Conservation (phyloP, 2,797 vertebrate species). For the Falco berigora region DNA sequence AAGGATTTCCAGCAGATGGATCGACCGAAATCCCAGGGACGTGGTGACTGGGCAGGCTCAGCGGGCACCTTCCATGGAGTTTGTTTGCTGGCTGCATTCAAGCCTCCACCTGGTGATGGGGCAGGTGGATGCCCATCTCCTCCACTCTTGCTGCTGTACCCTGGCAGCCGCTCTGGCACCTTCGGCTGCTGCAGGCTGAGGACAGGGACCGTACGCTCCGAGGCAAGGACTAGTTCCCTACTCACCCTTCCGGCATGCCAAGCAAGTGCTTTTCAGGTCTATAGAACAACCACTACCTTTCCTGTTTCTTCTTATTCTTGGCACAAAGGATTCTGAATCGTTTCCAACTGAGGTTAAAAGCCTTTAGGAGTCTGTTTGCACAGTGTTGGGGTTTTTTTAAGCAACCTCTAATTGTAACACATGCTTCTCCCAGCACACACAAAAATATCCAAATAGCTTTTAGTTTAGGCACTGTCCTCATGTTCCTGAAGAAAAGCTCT, state of each 20-base stretch:
- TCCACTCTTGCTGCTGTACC: neutral
- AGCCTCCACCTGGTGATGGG: neutral
- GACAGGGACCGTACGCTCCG: accelerated
- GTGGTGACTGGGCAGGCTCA: accelerated
- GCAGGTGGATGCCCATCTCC: accelerated
- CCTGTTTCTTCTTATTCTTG: conserved; percentile 45
- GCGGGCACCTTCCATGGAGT: accelerated
- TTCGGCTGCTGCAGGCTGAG: neutral
- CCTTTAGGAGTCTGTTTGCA: conserved; percentile 12
- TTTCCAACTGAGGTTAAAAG: conserved; percentile 44
- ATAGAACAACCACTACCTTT: conserved; percentile 23
- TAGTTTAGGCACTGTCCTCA: neutral
- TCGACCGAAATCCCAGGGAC: neutral
- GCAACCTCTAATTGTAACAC: neutral
- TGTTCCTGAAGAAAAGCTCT: neutral
- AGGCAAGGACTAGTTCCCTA: neutral
- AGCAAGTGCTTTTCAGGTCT: neutral
- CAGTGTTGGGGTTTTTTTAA: neutral
- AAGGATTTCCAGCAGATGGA: neutral
- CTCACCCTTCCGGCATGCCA: neutral
- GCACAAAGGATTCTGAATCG: neutral
- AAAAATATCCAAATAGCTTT: neutral
- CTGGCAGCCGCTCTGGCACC: neutral
- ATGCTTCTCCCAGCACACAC: neutral
- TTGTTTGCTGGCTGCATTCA: neutral